Base-by-base conservation (phyloP, 2,888 invertebrate genomes). In the Villa cingulata region DNA sequence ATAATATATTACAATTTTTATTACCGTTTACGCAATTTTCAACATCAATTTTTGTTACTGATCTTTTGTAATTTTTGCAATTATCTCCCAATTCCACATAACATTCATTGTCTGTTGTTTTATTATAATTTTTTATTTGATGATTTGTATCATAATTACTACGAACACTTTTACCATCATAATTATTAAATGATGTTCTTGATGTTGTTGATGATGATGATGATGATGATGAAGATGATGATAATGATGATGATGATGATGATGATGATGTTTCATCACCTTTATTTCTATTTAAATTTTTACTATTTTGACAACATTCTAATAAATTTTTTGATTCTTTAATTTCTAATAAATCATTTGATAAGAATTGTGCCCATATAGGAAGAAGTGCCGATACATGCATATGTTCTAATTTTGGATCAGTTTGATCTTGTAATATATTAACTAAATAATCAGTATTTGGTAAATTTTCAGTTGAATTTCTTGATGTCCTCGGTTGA, bases 301-400 rank as follows among this genome's bases (percentile, higher is more conserved):
- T 3, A 2, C 9, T 3, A 12, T 56, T 51, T 4, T 72, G 64
- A 46, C 73, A 74, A 48, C 72, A 70, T 56, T 75, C 73, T 54
- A 72, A 71, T 62, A 72, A 70, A 41, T 74, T 71, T 45, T 71
- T 68, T 37, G 78, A 66, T 61, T 81, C 80, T 14, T 78, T 73
- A 7, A 83, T 81, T 44, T 76, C 74, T 9, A 81, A 77, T 43
- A 87, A 72, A 60, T 88, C 87, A 51, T 80, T 78, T 56, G 83
- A 72, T 20, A 88, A 62, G 23, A 88, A 65, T 58, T 86, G 83
- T 39, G 86, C 81, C 87, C 87, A 87, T 1, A 86, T 80, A 0
- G 86, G 84, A 41, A 86, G 66, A 59, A 87, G 73, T 57, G 85
- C 83, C 27, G 83, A 86, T 32, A 86, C 78, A 54, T 81, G 85